phyloP scores from a whole-genome alignment of 2,888 invertebrate species.

The Eustalomyia histrio region DNA sequence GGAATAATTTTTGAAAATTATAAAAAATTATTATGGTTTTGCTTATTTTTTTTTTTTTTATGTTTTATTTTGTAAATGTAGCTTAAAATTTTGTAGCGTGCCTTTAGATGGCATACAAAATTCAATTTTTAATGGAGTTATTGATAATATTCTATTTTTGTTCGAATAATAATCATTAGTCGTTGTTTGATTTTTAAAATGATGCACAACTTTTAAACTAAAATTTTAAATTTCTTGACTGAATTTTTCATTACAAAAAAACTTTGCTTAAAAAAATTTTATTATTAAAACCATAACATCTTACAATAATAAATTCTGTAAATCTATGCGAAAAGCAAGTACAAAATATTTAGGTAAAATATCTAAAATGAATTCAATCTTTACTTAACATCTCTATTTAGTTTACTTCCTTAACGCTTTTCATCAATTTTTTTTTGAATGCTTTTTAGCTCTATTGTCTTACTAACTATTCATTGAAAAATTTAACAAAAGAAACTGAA shows the following conservation, averaged over 20 bases:
- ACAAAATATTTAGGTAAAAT: conserved; percentile 45
- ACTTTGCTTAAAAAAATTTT: too few species aligned
- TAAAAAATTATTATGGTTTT: conserved; percentile 7
- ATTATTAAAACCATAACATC: not conserved
- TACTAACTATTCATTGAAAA: conserved; percentile 22
- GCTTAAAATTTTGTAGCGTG: conserved; percentile 36
- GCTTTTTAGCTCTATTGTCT: conserved; percentile 40
- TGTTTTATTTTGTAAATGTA: conserved; percentile 58
- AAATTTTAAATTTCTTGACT: too few species aligned
- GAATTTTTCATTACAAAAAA: too few species aligned
- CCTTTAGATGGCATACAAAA: conserved; percentile 21
- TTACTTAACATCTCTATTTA: conserved; percentile 43
- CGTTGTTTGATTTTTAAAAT: too few species aligned
- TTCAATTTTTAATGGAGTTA: conserved; percentile 33
- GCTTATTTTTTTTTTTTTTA: conserved; percentile 23
- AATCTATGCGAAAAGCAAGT: conserved; percentile 28
- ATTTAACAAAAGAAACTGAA: conserved; percentile 43
- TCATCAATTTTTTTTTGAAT: conserved; percentile 57
- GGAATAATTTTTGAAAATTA: conserved; percentile 30
- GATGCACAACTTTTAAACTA: too few species aligned
- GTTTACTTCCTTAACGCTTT: conserved; percentile 20
- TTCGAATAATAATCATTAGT: not conserved
- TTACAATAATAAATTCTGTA: conserved; percentile 4
- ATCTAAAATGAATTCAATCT: conserved; percentile 51
- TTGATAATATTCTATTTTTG: conserved; percentile 35